Evolutionary conservation across 2,888 invertebrate genomes (phyloP).

Genomic region (Coecobrya sp.): DNA sequence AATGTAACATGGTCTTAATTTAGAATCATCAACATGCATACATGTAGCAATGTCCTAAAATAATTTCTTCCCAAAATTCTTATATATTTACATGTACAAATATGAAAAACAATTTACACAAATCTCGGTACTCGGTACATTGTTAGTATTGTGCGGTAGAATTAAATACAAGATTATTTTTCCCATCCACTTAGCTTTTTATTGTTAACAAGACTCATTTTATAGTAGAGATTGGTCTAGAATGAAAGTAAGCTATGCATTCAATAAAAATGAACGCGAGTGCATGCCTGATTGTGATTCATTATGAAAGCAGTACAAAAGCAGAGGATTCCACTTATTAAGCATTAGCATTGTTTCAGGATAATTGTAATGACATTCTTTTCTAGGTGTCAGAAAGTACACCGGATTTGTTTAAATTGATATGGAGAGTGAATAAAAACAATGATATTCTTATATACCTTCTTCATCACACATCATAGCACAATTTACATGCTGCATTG

Average conservation of each 20-base stretch:
- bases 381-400: constrained; percentile 10
- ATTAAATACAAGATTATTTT: not conserved
- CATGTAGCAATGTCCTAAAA: not conserved
- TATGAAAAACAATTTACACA: not conserved
- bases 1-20: not conserved
- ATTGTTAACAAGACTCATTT: not conserved
- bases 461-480: not conserved
- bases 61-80: not conserved
- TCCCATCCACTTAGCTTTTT: not conserved
- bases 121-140: not conserved
- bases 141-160: not conserved
- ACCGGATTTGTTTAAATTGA: constrained; percentile 56
- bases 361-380: constrained; percentile 13
- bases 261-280: not conserved
- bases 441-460: too few relatives aligned
- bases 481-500: not conserved
- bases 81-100: too few relatives aligned
- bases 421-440: not conserved
- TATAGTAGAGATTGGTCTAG: not conserved
- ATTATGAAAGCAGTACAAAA: not conserved
- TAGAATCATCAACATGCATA: not conserved
- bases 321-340: not conserved
- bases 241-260: constrained; percentile 13
- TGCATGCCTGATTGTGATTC: not conserved
- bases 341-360: not conserved